A percentile compares a stretch with the other conserved stretches of the same genome.
phyloP scores from a whole-genome alignment of 2,113 vertebrate species.

The Gallinago media region DNA sequence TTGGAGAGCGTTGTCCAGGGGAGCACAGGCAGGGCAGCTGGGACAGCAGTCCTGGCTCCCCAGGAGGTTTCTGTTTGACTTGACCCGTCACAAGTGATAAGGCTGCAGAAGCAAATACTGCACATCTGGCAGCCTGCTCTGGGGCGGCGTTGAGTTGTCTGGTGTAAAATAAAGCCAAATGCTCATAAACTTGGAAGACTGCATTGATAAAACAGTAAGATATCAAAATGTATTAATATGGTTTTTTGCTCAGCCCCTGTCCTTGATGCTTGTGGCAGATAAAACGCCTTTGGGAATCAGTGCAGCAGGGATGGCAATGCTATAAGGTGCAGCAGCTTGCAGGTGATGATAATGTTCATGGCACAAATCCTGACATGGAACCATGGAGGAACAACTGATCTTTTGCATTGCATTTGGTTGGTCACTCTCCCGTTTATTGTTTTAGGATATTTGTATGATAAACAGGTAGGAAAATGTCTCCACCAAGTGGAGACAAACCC shows the following conservation, averaged over 20 bases:
- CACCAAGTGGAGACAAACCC: background rate
- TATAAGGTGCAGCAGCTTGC: background rate
- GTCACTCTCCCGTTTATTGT: background rate
- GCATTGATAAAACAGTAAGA: slow-evolving; percentile 4
- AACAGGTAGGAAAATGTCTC: background rate
- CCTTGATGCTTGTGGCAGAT: background rate
- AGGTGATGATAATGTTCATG: background rate
- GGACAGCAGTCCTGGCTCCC: background rate
- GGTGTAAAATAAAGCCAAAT: slow-evolving; percentile 57
- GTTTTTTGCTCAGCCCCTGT: background rate
- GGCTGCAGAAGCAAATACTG: slow-evolving; percentile 47
- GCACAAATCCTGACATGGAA: background rate
- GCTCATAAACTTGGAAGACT: background rate
- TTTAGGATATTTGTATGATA: background rate
- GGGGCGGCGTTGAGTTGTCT: background rate
- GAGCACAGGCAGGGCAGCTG: background rate
- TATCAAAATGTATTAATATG: background rate
- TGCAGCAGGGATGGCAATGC: fast-evolving
- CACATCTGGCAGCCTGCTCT: slow-evolving; percentile 68
- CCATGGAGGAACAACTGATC: background rate
- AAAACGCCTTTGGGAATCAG: background rate
- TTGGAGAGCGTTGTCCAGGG: slow-evolving; percentile 10
- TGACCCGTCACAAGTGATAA: slow-evolving; percentile 43
- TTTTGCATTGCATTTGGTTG: background rate
- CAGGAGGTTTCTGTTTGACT: slow-evolving; percentile 59